These are phyloP conservation scores for Diaprepes abbreviatus DNA, from an alignment of 2,888 invertebrate genomes.

Conservation along the genomic window DNA sequence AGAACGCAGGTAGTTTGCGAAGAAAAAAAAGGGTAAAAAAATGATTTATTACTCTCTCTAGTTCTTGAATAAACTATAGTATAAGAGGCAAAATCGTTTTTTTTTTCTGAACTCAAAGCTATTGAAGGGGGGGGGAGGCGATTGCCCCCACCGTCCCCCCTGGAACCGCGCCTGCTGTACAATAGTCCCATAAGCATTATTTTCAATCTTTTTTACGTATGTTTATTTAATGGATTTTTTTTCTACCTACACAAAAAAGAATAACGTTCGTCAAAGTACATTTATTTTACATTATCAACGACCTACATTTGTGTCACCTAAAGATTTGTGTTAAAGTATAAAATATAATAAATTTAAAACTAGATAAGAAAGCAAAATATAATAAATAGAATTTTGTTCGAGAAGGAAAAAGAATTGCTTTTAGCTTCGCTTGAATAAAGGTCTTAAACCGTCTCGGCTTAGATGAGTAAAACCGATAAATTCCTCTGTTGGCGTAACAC, in stretches of 20 bases:
- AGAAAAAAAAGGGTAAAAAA: too few relatives aligned
- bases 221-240: too few relatives aligned
- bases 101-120: too few relatives aligned
- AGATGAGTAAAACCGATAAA: conserved; percentile 52
- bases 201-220: too few relatives aligned
- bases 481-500: conserved; percentile 49
- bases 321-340: conserved; percentile 1
- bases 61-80: too few relatives aligned
- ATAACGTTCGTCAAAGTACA: background rate
- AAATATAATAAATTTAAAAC: conserved; percentile 31
- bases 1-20: too few relatives aligned
- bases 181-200: too few relatives aligned
- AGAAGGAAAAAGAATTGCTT: conserved; percentile 33
- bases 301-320: background rate
- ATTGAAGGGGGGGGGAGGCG: too few relatives aligned
- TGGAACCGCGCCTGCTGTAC: too few relatives aligned
- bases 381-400: conserved; percentile 38
- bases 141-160: too few relatives aligned
- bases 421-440: conserved; percentile 44
- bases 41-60: too few relatives aligned
- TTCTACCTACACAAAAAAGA: background rate
- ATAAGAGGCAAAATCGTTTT: too few relatives aligned
- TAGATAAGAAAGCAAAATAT: conserved; percentile 30
- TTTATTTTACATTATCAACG: background rate
- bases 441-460: conserved; percentile 42